phyloP scores from a whole-genome alignment of 2,888 invertebrate species.

The Scrobipalpa atriplicella region DNA sequence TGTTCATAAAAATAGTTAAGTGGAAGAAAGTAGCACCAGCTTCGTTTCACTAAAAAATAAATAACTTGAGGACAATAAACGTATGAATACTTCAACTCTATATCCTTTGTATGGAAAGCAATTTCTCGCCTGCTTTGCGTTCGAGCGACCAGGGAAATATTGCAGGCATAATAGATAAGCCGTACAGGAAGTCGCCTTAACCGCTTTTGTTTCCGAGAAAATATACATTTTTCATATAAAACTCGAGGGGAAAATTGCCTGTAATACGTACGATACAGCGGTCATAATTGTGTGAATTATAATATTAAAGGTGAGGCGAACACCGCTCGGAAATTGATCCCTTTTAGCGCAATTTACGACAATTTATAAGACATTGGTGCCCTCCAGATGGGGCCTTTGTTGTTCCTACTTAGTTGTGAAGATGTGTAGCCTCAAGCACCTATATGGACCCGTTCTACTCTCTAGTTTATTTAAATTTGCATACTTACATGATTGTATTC shows the following conservation, averaged over 20 bases:
- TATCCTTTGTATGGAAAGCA: slow-evolving; percentile 66
- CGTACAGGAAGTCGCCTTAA: slow-evolving; percentile 67
- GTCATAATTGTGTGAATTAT: slow-evolving; percentile 60
- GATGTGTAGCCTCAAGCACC: slow-evolving; percentile 32
- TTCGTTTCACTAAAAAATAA: background rate
- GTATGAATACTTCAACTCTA: slow-evolving; percentile 56
- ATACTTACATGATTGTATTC: background rate
- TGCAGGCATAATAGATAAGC: slow-evolving; percentile 70
- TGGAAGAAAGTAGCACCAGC: slow-evolving; percentile 7
- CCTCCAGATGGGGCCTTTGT: slow-evolving; percentile 41
- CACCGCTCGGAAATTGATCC: slow-evolving; percentile 56
- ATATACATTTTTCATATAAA: slow-evolving; percentile 67
- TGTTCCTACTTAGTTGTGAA: slow-evolving; percentile 38
- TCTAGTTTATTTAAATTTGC: slow-evolving; percentile 34
- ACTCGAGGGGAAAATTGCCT: slow-evolving; percentile 65
- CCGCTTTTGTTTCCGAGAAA: slow-evolving; percentile 72
- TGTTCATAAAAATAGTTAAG: background rate
- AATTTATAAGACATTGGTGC: slow-evolving; percentile 50
- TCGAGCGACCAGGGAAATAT: slow-evolving; percentile 66
- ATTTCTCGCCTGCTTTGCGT: slow-evolving; percentile 75
- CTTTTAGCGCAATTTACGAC: slow-evolving; percentile 55
- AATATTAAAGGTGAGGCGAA: slow-evolving; percentile 44
- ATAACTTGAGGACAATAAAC: slow-evolving; percentile 34
- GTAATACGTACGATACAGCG: slow-evolving; percentile 53
- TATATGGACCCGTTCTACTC: slow-evolving; percentile 30